Base-by-base conservation (phyloP, 2,113 vertebrate genomes). In the Bothrops jararaca region DNA sequence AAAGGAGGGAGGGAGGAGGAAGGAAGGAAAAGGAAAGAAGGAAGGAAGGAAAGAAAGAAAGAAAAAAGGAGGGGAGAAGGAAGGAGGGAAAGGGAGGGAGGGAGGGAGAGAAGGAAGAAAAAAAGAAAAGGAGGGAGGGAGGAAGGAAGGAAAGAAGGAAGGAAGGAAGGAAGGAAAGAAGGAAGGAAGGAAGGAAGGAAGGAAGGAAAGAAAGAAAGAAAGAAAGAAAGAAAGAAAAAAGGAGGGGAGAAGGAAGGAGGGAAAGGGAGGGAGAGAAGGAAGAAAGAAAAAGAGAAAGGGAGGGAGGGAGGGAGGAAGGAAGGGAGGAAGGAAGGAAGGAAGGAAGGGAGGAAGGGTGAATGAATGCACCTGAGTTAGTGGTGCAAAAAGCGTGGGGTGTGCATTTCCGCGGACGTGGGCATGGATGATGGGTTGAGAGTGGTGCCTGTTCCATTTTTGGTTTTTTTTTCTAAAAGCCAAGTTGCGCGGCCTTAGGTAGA, bases 401-500 rank as follows among this genome's bases (percentile, higher is more conserved):
- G 24, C 23, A 95, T 95, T 91, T 45, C 13, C 0, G 18, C 39
- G 69, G 69, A 80, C 5, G n/a, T 20, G 15, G n/a, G n/a, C 6
- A 4, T 22, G 74, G 74, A 95, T 42, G 92, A 94, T 64, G 91
- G 50, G 54, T 50, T 50, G 53, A n/a, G 34, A 22, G 20, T 13
- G 54, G 20, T 48, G 42, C 39, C 24, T 50, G 90, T 6, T 74
- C 60, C 60, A 29, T 29, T 54, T 29, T 24, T 11, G 80, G 92
- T 56, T 86, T 92, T 58, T 91, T 92, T 4, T 94, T 23, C 54
- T 9, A 96, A 97, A 90, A 90, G 92, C 97, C 97, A 96, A 95
- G 95, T 98, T 98, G 98, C 96, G 98, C 98, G 98, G 99, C 99
- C 99, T 99, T 99, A 99, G 3, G 98, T 98, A 98, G 98, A 98